Base-by-base conservation (phyloP, 1,140 invertebrate species). In the Temnothorax longispinosus region DNA sequence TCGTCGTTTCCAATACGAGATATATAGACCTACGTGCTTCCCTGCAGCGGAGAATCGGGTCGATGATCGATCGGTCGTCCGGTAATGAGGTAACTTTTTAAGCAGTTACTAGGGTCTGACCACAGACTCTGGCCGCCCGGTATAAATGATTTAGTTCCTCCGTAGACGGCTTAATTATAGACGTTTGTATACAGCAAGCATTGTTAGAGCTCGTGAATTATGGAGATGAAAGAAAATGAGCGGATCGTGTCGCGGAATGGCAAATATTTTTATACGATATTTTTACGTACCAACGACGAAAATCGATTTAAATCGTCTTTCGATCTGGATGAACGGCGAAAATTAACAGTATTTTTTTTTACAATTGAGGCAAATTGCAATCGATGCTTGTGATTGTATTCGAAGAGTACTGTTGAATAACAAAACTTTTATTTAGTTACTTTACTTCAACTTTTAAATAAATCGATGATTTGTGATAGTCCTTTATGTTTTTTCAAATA, bases 1-100 rank as follows among this genome's bases (percentile, higher is more conserved):
- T 84, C 75, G 41, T 75, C 41, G 13, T 50, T 84, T 75, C 67
- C 41, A 27, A 41, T 81, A 50, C 41, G 54, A 60, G 18, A 60
- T 38, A 38, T 38, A 38, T 38, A 72, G 3, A n/a, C 52, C 27
- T 10, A 54, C 44, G 44, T 44, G 44, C 11, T 58, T 47, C 27
- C 15, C 27, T 27, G 58, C 13, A 27, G 27, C 18, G 52, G 54
- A 15, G 41, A 75, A 74, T 81, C 65, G 54, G 69, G 32, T 84
- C 54, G 54, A 84, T 84, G 80, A 84, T 84, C 69, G 80, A 84
- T 84, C n/a, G 80, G 54, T 15, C n/a, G 62, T 6, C n/a, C 35
- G 13, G 32, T 84, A 84, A 84, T 75, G 69, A 75, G 62, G 38
- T 84, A 84, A 84, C 54, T 75, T 84, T 74, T 84, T 84, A 58